These are phyloP conservation scores for Galbula dea DNA, from an alignment of 2,113 vertebrate species.

Conservation along the genomic window DNA sequence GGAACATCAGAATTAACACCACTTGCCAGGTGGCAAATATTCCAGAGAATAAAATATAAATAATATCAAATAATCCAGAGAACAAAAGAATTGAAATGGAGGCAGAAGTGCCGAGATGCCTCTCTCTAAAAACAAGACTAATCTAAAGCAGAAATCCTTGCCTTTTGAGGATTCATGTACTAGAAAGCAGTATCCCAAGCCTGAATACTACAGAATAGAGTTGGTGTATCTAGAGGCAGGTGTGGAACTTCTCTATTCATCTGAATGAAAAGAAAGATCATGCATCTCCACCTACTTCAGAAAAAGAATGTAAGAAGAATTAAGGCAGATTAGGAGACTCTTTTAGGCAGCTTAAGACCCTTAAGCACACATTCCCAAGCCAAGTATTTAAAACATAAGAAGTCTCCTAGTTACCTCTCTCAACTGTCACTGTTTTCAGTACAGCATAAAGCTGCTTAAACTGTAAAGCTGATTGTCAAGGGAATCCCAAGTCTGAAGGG, in stretches of 20 bases:
- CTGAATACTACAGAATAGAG: background rate
- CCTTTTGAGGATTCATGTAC: background rate
- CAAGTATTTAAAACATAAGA: conserved; percentile 21
- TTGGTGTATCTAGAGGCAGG: background rate
- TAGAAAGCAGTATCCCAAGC: background rate
- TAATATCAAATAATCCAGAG: no score
- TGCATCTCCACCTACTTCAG: background rate
- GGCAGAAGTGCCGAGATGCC: background rate
- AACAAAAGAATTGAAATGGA: background rate
- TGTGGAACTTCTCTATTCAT: background rate
- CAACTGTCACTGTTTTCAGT: conserved; percentile 6
- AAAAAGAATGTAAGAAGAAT: conserved; percentile 27
- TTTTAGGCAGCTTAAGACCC: conserved; percentile 19
- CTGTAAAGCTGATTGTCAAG: conserved; percentile 44
- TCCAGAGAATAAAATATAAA: no score
- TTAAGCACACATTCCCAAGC: conserved; percentile 29
- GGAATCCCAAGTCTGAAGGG: conserved; percentile 6
- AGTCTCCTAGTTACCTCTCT: conserved; percentile 36
- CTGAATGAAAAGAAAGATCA: background rate
- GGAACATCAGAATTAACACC: background rate
- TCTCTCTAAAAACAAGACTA: background rate
- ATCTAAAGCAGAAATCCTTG: background rate
- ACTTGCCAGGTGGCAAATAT: background rate
- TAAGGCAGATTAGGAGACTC: conserved; percentile 1
- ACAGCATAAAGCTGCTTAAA: conserved; percentile 48